Evolutionary conservation across 2,797 vertebrate species (phyloP).

Genomic region (Darevskia nairensis): DNA sequence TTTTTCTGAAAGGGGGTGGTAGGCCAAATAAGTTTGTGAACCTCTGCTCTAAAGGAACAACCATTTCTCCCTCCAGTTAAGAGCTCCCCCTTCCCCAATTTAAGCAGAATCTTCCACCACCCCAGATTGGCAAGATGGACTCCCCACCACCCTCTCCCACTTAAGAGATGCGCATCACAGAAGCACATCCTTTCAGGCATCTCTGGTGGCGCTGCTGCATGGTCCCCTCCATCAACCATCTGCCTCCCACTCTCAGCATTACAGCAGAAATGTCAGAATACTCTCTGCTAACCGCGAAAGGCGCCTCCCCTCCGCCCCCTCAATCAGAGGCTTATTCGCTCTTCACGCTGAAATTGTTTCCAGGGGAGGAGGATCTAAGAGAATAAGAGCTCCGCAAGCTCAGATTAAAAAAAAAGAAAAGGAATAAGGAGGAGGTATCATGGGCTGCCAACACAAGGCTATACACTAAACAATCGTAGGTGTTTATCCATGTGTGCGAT

Average conservation of each 20-base stretch:
- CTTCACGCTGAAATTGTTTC: not conserved
- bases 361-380: not conserved
- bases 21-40: no score
- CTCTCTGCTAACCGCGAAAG: constrained; percentile 8
- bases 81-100: no score
- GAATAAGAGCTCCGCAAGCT: not conserved
- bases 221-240: constrained; percentile 43
- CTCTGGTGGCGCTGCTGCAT: constrained; percentile 42
- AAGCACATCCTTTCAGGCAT: constrained; percentile 10
- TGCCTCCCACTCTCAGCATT: constrained; percentile 47
- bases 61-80: not conserved
- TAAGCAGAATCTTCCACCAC: not conserved
- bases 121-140: constrained; percentile 1
- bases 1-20: no score
- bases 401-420: not conserved
- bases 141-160: not conserved
- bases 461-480: not conserved
- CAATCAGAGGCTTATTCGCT: not conserved
- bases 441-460: not conserved
- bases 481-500: not conserved
- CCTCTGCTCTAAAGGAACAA: not conserved
- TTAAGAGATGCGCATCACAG: constrained; percentile 37
- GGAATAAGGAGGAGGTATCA: not conserved
- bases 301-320: not conserved
- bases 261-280: constrained; percentile 8